Base-by-base conservation (phyloP, 2,888 invertebrate genomes). In the Amblyjoppa fuscipennis region DNA sequence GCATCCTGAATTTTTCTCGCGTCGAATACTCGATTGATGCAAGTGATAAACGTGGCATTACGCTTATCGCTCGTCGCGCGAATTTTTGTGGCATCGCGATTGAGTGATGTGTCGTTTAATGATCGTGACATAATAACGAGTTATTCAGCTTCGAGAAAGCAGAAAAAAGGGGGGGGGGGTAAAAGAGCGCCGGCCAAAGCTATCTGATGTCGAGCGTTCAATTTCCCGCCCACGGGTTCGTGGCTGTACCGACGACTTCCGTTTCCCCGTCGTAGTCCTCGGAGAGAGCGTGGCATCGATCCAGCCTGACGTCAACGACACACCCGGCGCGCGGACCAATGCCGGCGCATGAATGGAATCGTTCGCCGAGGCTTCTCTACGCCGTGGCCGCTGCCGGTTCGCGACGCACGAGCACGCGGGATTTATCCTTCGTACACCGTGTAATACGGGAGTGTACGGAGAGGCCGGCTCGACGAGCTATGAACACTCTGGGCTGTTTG, bases 271-370 rank as follows among this genome's bases (percentile, higher is more conserved):
- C 31, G 28, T 11, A 59, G 80, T 75, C 70, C 78, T 81, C 61
- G 0, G 64, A 31, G 64, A 56, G 74, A 79, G 69, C n/a, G 75
- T 68, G 64, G 88, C 89, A 92, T 91, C 87, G 92, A 92, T 92
- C 89, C 88, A 83, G 78, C 20, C 80, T 91, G 92, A 92, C 92
- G 92, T 92, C 90, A 90, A 77, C 82, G 92, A 91, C 92, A 92
- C 92, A 92, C 92, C 92, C 92, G 80, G 90, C 89, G 71, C 31
- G 81, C 77, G 87, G 85, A 82, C 90, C 92, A 92, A 92, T 92
- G 88, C 87, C 59, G 84, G 68, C 84, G 83, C 87, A 91, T 91
- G 90, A 91, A 92, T 91, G 91, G 87, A 88, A 87, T 71, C 78
- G 83, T 87, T 82, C 45, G 81, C 79, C 71, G 76, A 78, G 53